These are phyloP conservation scores for Drosophila diplacantha DNA, from an alignment of 2,888 invertebrate genomes.

Conservation along the genomic window DNA sequence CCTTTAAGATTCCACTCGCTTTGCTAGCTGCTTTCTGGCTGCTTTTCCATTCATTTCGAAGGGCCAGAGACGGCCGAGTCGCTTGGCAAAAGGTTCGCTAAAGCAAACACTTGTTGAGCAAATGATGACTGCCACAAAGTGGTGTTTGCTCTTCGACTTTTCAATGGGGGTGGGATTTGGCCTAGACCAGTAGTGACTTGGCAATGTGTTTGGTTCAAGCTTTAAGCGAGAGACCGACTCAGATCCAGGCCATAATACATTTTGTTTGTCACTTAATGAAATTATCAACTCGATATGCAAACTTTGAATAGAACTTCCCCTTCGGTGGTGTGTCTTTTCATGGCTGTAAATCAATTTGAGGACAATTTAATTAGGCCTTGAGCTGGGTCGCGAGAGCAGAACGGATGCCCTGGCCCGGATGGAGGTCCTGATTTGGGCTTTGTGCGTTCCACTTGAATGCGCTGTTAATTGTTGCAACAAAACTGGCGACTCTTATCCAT, in stretches of 20 bases:
- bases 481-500: constrained; percentile 31
- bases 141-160: constrained; percentile 61
- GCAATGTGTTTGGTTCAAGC: constrained; percentile 45
- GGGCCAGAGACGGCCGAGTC: constrained; percentile 10
- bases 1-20: constrained; percentile 13
- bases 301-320: constrained; percentile 39
- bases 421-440: constrained; percentile 51
- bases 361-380: constrained; percentile 62
- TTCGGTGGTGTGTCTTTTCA: constrained; percentile 29
- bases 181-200: constrained; percentile 50
- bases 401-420: constrained; percentile 19
- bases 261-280: constrained; percentile 63
- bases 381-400: constrained; percentile 27
- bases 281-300: constrained; percentile 66
- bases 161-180: constrained; percentile 10
- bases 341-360: constrained; percentile 42
- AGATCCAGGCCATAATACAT: constrained; percentile 33
- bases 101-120: constrained; percentile 72
- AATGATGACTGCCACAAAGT: constrained; percentile 67
- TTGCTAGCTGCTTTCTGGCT: constrained; percentile 13
- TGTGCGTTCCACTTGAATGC: constrained; percentile 56
- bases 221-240: constrained; percentile 29
- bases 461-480: constrained; percentile 61
- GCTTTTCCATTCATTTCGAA: constrained; percentile 47
- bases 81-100: constrained; percentile 56